These are phyloP conservation scores for Macrotus californicus DNA, from an alignment of 2,113 vertebrate genomes.

Conservation along the genomic window DNA sequence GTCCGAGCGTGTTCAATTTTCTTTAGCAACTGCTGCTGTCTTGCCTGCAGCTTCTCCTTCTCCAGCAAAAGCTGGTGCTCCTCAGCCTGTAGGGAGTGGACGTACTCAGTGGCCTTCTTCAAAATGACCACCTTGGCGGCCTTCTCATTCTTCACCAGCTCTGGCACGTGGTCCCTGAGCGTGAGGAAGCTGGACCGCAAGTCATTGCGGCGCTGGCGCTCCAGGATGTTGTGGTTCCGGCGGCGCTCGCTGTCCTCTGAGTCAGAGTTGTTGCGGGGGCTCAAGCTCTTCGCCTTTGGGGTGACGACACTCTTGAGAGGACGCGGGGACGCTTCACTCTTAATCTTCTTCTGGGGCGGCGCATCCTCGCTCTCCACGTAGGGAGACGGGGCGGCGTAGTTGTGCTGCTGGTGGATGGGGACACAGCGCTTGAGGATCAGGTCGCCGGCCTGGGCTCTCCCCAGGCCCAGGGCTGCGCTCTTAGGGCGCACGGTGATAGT, in stretches of 20 bases:
- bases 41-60: slow-evolving; percentile 89
- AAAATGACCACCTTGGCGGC: slow-evolving; percentile 98
- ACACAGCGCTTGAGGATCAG: slow-evolving; percentile 93
- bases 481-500: slow-evolving; percentile 83
- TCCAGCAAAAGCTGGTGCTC: slow-evolving; percentile 91
- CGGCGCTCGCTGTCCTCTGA: slow-evolving; percentile 96
- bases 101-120: slow-evolving; percentile 97
- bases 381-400: slow-evolving; percentile 95
- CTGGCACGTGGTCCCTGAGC: slow-evolving; percentile 95
- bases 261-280: slow-evolving; percentile 91
- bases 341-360: slow-evolving; percentile 88
- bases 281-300: slow-evolving; percentile 86
- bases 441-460: slow-evolving; percentile 83
- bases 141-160: slow-evolving; percentile 96
- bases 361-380: slow-evolving; percentile 89
- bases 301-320: slow-evolving; percentile 79
- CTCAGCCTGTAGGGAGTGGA: slow-evolving; percentile 90
- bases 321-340: slow-evolving; percentile 80
- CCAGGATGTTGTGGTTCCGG: slow-evolving; percentile 98
- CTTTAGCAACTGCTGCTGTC: slow-evolving; percentile 91
- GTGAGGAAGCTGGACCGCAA: slow-evolving; percentile 96
- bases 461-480: slow-evolving; percentile 74
- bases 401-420: slow-evolving; percentile 98
- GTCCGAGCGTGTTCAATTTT: slow-evolving; percentile 92
- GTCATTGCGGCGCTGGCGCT: slow-evolving; percentile 98